Evolutionary conservation across 2,797 vertebrate species (phyloP).

Genomic region (Neopelma chrysocephalum): DNA sequence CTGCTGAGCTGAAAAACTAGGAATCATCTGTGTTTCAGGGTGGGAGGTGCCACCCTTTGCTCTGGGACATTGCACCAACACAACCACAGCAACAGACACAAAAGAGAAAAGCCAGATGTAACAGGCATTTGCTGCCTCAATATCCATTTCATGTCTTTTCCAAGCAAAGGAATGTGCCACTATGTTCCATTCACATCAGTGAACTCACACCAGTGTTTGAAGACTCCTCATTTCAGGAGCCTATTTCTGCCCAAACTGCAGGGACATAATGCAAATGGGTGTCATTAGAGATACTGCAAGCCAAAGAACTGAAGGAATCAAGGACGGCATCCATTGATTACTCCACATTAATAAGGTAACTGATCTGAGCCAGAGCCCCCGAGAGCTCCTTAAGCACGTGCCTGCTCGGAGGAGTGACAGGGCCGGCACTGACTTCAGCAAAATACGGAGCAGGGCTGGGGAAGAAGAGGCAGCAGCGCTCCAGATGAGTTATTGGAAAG

Average conservation of each 20-base stretch:
- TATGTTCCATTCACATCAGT: fast-evolving
- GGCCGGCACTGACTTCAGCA: constrained; percentile 12
- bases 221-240: not conserved
- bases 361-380: not conserved
- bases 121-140: not conserved
- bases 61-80: not conserved
- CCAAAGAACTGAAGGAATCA: not conserved
- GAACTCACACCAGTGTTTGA: not conserved
- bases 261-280: not conserved
- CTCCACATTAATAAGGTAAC: not conserved
- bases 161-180: not conserved
- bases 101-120: not conserved
- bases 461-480: not conserved
- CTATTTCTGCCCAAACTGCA: not conserved
- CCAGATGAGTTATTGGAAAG: not conserved
- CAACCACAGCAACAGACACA: fast-evolving
- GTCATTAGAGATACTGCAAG: not conserved
- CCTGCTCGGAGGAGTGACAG: not conserved
- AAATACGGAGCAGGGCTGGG: not conserved
- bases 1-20: not conserved
- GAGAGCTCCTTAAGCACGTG: not conserved
- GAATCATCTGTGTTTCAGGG: not conserved
- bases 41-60: not conserved
- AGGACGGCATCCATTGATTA: not conserved
- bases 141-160: not conserved